Conservation (phyloP, 1,140 invertebrate species). For the Temnothorax curvispinosus region DNA sequence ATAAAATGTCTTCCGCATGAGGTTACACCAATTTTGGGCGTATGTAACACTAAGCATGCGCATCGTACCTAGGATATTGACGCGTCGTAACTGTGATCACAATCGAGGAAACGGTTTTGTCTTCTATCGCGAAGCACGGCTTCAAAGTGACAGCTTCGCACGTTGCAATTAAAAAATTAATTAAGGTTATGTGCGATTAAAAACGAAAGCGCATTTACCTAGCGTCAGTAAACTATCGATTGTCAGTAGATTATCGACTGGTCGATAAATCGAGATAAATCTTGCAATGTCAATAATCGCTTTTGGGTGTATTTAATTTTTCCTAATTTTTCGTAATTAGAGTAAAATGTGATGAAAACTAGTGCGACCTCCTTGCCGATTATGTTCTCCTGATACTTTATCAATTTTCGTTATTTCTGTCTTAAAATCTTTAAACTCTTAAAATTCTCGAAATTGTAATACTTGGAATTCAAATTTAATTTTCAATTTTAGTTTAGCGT, state of each 20-base stretch:
- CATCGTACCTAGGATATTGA: constrained; percentile 8
- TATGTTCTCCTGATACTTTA: neutral
- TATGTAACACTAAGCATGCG: constrained; percentile 17
- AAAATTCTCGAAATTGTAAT: too few species aligned
- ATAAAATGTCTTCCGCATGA: constrained; percentile 23
- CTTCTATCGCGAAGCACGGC: neutral
- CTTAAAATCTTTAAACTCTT: too few species aligned
- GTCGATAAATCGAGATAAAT: too few species aligned
- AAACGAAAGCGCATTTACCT: neutral
- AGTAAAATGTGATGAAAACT: too few species aligned
- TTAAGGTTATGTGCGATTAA: neutral
- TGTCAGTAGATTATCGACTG: neutral
- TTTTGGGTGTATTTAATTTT: too few species aligned
- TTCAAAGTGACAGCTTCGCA: too few species aligned
- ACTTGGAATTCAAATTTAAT: too few species aligned
- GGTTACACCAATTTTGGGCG: constrained; percentile 33
- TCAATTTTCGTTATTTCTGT: neutral
- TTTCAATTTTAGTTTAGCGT: too few species aligned
- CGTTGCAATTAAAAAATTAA: neutral
- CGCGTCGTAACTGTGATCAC: neutral
- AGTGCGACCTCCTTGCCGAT: neutral
- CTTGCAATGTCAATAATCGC: too few species aligned
- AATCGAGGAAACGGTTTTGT: neutral
- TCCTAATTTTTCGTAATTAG: too few species aligned
- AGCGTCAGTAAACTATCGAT: neutral